phyloP scores from a whole-genome alignment of 2,113 vertebrate species.

The Chionomys nivalis region DNA sequence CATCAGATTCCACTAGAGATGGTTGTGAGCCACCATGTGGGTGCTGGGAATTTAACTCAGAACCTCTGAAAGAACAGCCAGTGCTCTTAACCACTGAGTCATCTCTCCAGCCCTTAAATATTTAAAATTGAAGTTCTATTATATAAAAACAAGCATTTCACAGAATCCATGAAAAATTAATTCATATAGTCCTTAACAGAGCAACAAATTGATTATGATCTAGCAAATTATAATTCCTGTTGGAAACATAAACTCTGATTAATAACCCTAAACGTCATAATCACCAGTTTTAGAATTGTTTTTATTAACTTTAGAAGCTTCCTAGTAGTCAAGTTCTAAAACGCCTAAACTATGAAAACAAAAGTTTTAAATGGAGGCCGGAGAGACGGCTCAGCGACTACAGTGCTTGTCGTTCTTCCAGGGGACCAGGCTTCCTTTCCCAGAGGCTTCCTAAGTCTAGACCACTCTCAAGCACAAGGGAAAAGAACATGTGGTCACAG shows the following conservation, averaged over 20 bases:
- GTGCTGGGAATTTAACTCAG: too few species aligned
- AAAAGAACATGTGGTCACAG: background rate
- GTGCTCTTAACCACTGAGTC: too few species aligned
- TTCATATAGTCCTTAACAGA: background rate
- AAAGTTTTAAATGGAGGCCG: background rate
- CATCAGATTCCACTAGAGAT: too few species aligned
- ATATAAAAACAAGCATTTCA: background rate
- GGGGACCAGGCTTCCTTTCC: background rate
- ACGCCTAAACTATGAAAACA: background rate
- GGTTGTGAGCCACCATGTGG: too few species aligned
- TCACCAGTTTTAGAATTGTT: slow-evolving; percentile 12
- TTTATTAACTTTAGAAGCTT: slow-evolving; percentile 21
- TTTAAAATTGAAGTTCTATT: slow-evolving; percentile 42
- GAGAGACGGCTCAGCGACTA: background rate
- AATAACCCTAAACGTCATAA: background rate
- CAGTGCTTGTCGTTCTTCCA: background rate
- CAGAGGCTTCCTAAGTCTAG: background rate
- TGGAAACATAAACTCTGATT: background rate
- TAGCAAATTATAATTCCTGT: slow-evolving; percentile 1
- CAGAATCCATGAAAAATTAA: background rate
- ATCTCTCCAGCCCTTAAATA: background rate
- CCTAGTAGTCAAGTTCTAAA: background rate
- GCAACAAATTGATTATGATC: background rate
- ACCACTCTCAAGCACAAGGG: background rate
- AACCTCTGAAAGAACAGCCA: too few species aligned